These are phyloP conservation scores for Taurulus bubalis DNA, from an alignment of 2,113 vertebrate genomes.

Conservation along the genomic window DNA sequence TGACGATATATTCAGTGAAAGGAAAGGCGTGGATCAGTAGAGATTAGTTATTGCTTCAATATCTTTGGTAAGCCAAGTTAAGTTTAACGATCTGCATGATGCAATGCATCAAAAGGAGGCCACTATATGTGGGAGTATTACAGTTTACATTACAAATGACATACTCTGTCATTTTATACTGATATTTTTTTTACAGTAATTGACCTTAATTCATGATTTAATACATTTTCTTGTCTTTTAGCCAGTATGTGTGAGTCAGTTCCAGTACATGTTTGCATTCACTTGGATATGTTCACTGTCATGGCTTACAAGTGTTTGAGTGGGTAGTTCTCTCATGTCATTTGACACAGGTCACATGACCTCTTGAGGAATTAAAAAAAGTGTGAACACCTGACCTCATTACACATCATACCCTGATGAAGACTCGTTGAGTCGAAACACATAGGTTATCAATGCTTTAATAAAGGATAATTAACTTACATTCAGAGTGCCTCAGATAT, in stretches of 20 bases:
- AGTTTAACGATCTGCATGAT: conserved; percentile 24
- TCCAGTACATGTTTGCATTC: neutral
- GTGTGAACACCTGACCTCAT: neutral
- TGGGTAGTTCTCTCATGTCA: neutral
- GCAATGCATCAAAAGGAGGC: neutral
- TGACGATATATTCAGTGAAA: neutral
- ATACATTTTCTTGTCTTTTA: neutral
- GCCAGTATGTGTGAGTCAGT: neutral
- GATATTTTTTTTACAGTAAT: neutral
- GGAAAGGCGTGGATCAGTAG: neutral
- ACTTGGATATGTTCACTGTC: neutral
- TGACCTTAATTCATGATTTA: neutral
- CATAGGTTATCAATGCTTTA: neutral
- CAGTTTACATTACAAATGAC: neutral
- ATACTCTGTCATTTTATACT: neutral
- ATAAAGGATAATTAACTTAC: neutral
- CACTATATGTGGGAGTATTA: neutral
- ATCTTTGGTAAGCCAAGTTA: neutral
- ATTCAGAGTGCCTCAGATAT: neutral
- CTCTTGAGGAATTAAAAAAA: neutral
- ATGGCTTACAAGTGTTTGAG: neutral
- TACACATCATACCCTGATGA: neutral
- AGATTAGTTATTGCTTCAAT: conserved; percentile 21
- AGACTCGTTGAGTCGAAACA: neutral
- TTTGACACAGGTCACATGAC: neutral